phyloP scores from a whole-genome alignment of 2,888 invertebrate genomes.

The Cheilosia vernalis region DNA sequence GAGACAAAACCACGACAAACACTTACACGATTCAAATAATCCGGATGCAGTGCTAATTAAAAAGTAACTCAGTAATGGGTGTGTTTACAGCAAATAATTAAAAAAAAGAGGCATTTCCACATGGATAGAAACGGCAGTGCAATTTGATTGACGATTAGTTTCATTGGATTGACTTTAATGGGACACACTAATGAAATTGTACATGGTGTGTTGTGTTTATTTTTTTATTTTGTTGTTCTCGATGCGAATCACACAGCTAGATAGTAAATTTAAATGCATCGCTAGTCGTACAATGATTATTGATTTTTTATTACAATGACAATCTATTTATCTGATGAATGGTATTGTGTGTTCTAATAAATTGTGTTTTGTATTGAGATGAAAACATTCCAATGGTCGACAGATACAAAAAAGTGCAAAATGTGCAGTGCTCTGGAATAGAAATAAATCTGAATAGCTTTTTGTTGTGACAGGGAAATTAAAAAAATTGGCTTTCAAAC shows the following conservation, averaged over 20 bases:
- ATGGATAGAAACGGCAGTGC: conserved; percentile 30
- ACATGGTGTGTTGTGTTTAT: not conserved
- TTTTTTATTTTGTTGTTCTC: not conserved
- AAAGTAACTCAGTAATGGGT: conserved; percentile 29
- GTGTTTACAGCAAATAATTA: not conserved
- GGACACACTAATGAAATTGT: conserved; percentile 31
- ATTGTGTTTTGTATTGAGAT: not conserved
- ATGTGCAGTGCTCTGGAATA: too few species aligned
- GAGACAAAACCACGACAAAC: not conserved
- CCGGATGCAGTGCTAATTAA: conserved; percentile 48
- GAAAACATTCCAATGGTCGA: not conserved
- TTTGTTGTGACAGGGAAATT: too few species aligned
- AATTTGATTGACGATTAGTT: conserved; percentile 51
- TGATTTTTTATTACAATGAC: conserved; percentile 13
- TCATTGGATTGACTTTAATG: conserved; percentile 33
- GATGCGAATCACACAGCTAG: not conserved
- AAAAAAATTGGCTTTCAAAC: too few species aligned
- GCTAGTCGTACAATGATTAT: conserved; percentile 26
- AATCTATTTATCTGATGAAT: conserved; percentile 16
- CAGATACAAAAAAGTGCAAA: not conserved
- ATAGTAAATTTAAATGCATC: conserved; percentile 26
- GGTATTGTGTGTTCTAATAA: not conserved
- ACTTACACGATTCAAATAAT: conserved; percentile 5
- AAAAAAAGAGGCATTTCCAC: conserved; percentile 39
- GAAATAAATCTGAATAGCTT: too few species aligned